These are phyloP conservation scores for Colossoma macropomum DNA, from an alignment of 2,113 vertebrate genomes.

Conservation along the genomic window DNA sequence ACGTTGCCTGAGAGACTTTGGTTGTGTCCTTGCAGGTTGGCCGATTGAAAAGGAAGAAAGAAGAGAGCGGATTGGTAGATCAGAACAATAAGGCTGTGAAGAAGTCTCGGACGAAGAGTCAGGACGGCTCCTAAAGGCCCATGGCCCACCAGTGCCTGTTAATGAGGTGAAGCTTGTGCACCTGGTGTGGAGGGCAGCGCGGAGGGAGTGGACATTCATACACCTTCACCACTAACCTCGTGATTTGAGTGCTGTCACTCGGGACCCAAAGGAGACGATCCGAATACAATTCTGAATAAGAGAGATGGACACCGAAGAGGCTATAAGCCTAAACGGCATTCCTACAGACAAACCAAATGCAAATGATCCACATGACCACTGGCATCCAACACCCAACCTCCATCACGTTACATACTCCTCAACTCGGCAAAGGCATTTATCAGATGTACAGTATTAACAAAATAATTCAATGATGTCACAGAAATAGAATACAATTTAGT, in stretches of 20 bases:
- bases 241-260: slow-evolving; percentile 11
- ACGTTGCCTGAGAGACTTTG: too few species aligned
- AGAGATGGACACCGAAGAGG: slow-evolving; percentile 22
- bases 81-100: slow-evolving; percentile 70
- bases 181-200: slow-evolving; percentile 1
- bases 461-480: neutral
- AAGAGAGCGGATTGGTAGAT: slow-evolving; percentile 58
- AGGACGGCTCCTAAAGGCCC: slow-evolving; percentile 62
- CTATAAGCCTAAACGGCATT: slow-evolving; percentile 48
- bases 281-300: neutral
- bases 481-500: slow-evolving; percentile 38
- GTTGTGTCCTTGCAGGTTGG: slow-evolving; percentile 62
- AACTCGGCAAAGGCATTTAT: slow-evolving; percentile 40
- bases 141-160: neutral
- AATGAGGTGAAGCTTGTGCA: neutral
- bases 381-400: slow-evolving; percentile 43
- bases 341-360: slow-evolving; percentile 36
- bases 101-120: slow-evolving; percentile 70
- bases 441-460: slow-evolving; percentile 26
- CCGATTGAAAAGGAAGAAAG: slow-evolving; percentile 68
- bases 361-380: slow-evolving; percentile 38
- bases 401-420: slow-evolving; percentile 26
- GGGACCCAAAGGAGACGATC: slow-evolving; percentile 14
- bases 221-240: slow-evolving; percentile 6
- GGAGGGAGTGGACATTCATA: neutral